Evolutionary conservation across 2,888 invertebrate genomes (phyloP).

Genomic region (Pocota personata): DNA sequence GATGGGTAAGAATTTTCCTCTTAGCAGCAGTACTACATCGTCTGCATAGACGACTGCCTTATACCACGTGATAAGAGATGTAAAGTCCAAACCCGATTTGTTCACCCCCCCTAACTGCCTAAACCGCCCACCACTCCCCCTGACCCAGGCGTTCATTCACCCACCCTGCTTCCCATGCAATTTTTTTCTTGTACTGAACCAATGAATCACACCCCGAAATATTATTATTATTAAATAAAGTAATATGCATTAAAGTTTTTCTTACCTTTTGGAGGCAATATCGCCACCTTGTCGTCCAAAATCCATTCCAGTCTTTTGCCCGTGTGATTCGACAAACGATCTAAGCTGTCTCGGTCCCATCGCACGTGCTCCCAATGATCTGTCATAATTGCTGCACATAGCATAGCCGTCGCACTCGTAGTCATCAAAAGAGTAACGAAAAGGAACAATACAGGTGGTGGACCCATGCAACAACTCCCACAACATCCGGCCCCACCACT

Average conservation of each 20-base stretch:
- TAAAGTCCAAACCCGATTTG: too few relatives aligned
- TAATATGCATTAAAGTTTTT: neutral
- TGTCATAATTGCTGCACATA: conserved; percentile 94
- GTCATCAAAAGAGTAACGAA: conserved; percentile 86
- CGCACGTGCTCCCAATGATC: conserved; percentile 95
- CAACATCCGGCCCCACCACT: conserved; percentile 79
- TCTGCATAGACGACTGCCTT: too few relatives aligned
- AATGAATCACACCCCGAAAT: too few relatives aligned
- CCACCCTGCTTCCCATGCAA: too few relatives aligned
- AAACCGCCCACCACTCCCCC: too few relatives aligned
- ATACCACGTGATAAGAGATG: too few relatives aligned
- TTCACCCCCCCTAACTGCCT: too few relatives aligned
- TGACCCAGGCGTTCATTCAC: too few relatives aligned
- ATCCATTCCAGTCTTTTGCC: conserved; percentile 87
- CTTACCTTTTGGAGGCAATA: conserved; percentile 83
- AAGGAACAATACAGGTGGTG: conserved; percentile 81
- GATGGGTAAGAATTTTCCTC: too few relatives aligned
- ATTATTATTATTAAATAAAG: too few relatives aligned
- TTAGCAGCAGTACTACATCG: too few relatives aligned
- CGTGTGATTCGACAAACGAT: conserved; percentile 83
- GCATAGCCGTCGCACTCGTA: conserved; percentile 90
- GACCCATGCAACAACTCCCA: conserved; percentile 80
- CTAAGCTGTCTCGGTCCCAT: conserved; percentile 87
- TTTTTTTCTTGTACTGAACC: too few relatives aligned
- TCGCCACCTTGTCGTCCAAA: conserved; percentile 89